Conservation (phyloP, 2,888 invertebrate genomes). For the Notodonta ziczac region DNA sequence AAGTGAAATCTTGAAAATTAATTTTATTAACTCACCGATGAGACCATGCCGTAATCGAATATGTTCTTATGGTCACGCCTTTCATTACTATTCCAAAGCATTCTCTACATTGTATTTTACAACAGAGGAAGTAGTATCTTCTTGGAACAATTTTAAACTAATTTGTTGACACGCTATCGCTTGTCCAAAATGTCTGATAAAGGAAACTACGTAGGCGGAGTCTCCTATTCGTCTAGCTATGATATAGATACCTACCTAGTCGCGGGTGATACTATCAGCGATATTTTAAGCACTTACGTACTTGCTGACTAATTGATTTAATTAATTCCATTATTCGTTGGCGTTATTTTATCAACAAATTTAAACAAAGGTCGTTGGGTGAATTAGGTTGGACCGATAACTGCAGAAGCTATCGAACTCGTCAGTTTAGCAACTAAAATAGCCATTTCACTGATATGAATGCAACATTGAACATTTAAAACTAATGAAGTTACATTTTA, state of each 20-base stretch:
- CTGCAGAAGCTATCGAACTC: constrained; percentile 42
- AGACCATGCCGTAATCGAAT: background rate
- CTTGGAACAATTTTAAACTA: constrained; percentile 56
- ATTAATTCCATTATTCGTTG: constrained; percentile 31
- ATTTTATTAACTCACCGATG: background rate
- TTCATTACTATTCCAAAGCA: constrained; percentile 72
- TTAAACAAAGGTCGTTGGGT: constrained; percentile 44
- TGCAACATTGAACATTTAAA: constrained; percentile 1
- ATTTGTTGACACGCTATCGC: constrained; percentile 46
- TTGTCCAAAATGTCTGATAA: constrained; percentile 12
- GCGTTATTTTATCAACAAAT: constrained; percentile 33
- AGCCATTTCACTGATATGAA: constrained; percentile 22
- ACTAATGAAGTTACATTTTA: background rate
- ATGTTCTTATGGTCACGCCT: constrained; percentile 13
- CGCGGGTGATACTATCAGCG: background rate
- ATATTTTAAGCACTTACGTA: background rate
- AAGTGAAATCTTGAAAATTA: background rate
- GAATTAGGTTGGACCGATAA: constrained; percentile 47
- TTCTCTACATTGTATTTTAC: constrained; percentile 73
- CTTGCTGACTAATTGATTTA: constrained; percentile 22
- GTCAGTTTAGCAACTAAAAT: constrained; percentile 33
- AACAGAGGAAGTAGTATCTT: constrained; percentile 71
- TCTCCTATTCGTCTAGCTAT: constrained; percentile 6
- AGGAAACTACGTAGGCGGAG: constrained; percentile 12
- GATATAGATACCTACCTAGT: background rate